phyloP scores from a whole-genome alignment of 2,797 vertebrate species.

The Lepilemur ruficaudatus region DNA sequence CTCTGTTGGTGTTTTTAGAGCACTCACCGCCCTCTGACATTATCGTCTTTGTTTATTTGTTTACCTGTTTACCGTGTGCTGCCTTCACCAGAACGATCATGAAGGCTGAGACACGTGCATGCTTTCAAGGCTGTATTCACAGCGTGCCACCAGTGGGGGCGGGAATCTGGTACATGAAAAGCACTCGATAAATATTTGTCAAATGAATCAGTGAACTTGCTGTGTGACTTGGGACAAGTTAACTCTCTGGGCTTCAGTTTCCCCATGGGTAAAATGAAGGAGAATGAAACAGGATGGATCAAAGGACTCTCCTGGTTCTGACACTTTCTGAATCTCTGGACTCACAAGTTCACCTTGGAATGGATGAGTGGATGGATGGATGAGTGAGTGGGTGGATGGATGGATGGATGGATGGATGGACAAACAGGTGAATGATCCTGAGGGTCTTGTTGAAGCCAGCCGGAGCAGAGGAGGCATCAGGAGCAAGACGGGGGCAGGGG shows the following conservation, averaged over 20 bases:
- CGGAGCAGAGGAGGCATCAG: not conserved
- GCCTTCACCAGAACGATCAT: not conserved
- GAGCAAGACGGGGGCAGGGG: not conserved
- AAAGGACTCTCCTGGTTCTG: not conserved
- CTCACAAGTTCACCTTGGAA: not conserved
- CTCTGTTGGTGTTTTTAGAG: not conserved
- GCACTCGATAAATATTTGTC: not conserved
- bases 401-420: too few relatives aligned
- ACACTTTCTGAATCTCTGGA: not conserved
- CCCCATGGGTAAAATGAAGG: not conserved
- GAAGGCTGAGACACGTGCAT: not conserved
- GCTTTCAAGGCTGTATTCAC: not conserved
- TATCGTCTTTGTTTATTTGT: not conserved
- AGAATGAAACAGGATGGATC: not conserved
- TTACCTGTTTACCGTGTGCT: not conserved
- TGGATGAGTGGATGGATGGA: not conserved
- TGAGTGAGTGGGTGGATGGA: rapidly evolving
- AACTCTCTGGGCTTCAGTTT: not conserved
- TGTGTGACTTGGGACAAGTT: not conserved
- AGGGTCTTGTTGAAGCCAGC: not conserved
- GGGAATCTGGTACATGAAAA: not conserved
- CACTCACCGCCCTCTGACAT: not conserved
- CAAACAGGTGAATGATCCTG: too few relatives aligned
- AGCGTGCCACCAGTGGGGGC: not conserved
- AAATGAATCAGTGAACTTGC: not conserved